Evolutionary conservation across 2,113 vertebrate genomes (phyloP), one percentile per base, ranked within the genome.

Genomic region (Myiagra hebetior): DNA sequence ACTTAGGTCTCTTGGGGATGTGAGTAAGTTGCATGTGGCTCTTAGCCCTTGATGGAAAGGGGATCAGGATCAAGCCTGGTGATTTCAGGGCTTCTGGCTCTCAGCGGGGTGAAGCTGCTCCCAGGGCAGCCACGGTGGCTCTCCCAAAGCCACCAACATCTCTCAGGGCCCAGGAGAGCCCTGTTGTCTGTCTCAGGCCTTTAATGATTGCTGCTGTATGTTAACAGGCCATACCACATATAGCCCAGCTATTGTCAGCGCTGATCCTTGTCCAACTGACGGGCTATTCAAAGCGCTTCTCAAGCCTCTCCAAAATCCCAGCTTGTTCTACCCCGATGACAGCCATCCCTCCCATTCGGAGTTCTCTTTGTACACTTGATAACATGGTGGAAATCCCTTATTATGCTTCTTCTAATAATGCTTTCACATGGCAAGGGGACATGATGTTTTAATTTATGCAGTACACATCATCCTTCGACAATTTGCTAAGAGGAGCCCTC

Each of bases 361-460:
- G 87, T 93, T 95, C 53, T 95, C 91, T 96, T 96, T 96, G 93
- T 96, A 90, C 33, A 30, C 95, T 87, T 89, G 94, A 96, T 96
- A 96, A 96, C 96, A 96, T 96, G 95, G 87, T 95, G 95, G 96
- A 95, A 96, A 95, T 96, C 96, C 94, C 93, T 96, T 93, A 94
- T 94, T 89, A 94, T 96, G 91, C 90, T 91, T 87, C 91, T 96
- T 96, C 96, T 94, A 94, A 96, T 93, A 96, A 95, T 73, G 85
- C 87, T 95, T 89, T 96, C 91, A 85, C 85, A 72, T 62, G 85
- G 91, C 91, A 73, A 89, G 73, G 90, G 95, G 90, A 96, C 89
- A 94, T 91, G 95, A 96, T 93, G 93, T 95, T 96, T 96, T 96
- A 87, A 93, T 95, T 96, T 95, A 94, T 95, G 92, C 95, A 80